These are phyloP conservation scores for Piaya cayana DNA, from an alignment of 2,113 vertebrate genomes.

Conservation along the genomic window DNA sequence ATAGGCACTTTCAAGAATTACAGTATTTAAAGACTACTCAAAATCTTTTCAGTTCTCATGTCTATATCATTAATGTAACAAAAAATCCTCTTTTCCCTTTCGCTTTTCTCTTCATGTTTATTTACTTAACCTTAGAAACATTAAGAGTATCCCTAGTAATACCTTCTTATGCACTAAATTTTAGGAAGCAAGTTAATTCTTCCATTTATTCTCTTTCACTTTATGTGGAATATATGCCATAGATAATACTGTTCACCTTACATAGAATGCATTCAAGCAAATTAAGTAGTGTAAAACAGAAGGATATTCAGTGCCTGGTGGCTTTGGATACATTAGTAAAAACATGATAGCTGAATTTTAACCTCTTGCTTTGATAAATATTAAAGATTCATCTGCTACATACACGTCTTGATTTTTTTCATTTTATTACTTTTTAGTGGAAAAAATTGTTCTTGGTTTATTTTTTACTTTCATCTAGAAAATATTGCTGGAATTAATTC, in stretches of 20 bases:
- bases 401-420: background rate
- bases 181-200: background rate
- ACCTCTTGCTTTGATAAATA: background rate
- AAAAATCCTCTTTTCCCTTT: background rate
- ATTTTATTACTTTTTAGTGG: background rate
- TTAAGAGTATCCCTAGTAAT: background rate
- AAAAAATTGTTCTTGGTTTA: background rate
- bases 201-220: background rate
- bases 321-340: background rate
- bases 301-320: background rate
- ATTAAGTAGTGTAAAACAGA: background rate
- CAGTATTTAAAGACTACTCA: background rate
- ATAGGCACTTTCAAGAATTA: background rate
- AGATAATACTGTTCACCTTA: background rate
- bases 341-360: background rate
- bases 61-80: background rate
- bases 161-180: background rate
- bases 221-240: background rate
- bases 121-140: background rate
- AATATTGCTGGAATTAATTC: background rate
- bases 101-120: background rate
- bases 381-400: background rate
- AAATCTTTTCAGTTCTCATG: background rate
- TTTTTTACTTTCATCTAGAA: background rate
- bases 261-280: background rate